Base-by-base conservation (phyloP, 53 echinoderm and acorn worm species). In the Paracentrotus lividus region DNA sequence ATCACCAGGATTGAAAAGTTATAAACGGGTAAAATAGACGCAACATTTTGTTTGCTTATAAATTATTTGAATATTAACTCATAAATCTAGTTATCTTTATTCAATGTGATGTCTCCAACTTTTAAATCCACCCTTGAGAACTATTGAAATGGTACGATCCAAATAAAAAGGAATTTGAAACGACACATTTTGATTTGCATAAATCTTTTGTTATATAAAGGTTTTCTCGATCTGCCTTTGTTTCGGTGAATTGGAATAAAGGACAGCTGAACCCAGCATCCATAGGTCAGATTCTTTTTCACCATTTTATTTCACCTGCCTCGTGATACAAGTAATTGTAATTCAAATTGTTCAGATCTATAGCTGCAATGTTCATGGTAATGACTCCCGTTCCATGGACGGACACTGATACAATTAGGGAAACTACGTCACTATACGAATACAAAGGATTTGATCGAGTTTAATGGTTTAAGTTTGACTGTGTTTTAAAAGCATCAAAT, bases 171-270 rank as follows among this genome's bases (percentile, higher is more conserved):
- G 72, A 72, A 72, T 72, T 40, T 36, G 36, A 38, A 72, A 8
- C 27, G 64, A 29, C 8, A 13, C 64, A 9, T 64, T 72, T 36
- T 38, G 21, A 72, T 72, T 72, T 38, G 40, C 72, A 72, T 72
- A 72, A 72, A 72, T 18, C 72, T 72, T 72, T 36, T 72, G 72
- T 72, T 72, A 18, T 38, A 72, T 72, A 38, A 10, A 20, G 36
- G 34, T 34, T 2, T 38, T 69, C 16, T 69, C 34, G 31, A 16
- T 18, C 20, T 72, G 40, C 21, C 2, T 26, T 38, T 4, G 16
- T 16, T 69, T 72, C 32, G 18, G 40, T 40, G 40, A 38, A 72
- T n/a, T n/a, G n/a, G n/a, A n/a, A n/a, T n/a, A n/a, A 16, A 40
- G 72, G 36, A 72, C 16, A 72, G 40, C 18, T 72, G 36, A 36